A percentile compares a stretch with the other conserved stretches of the same genome.
Evolutionary conservation across 2,888 invertebrate species (phyloP).

Genomic region (Zaprionus lineosus): DNA sequence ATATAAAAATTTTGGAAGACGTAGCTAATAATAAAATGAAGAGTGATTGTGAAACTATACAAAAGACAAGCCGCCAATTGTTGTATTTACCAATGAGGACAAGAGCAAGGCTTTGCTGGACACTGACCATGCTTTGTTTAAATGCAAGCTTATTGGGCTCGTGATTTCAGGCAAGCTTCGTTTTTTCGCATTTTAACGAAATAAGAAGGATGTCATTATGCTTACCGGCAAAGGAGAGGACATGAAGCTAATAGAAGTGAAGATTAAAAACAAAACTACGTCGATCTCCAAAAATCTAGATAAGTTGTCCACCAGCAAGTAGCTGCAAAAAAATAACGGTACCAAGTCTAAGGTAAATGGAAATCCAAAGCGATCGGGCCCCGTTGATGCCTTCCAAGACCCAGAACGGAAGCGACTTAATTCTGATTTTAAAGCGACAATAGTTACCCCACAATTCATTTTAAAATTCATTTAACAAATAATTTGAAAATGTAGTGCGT

Average conservation of each 20-base stretch:
- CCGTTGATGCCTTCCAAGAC: conserved; percentile 83
- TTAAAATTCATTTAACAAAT: conserved; percentile 86
- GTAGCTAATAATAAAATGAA: too few species aligned
- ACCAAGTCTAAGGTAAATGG: conserved; percentile 54
- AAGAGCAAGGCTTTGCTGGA: conserved; percentile 91
- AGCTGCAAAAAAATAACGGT: conserved; percentile 16
- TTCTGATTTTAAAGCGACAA: conserved; percentile 92
- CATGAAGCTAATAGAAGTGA: conserved; percentile 85
- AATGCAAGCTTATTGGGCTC: conserved; percentile 96
- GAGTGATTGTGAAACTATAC: conserved; percentile 98
- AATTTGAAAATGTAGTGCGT: too few species aligned
- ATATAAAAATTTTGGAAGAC: too few species aligned
- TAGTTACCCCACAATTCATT: conserved; percentile 99
- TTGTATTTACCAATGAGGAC: conserved; percentile 88
- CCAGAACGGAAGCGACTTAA: conserved; percentile 91
- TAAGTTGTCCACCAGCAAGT: conserved; percentile 16
- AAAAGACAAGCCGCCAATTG: conserved; percentile 92
- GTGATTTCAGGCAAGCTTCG: conserved; percentile 98
- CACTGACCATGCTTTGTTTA: conserved; percentile 90
- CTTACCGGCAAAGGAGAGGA: conserved; percentile 94
- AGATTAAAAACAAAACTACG: conserved; percentile 85
- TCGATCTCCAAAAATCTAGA: background rate
- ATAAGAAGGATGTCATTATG: conserved; percentile 91
- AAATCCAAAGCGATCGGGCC: conserved; percentile 61
- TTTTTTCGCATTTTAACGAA: conserved; percentile 92